Percentiles rank a stretch among this genome's conserved stretches.
Evolutionary conservation across 2,888 invertebrate species (phyloP).

Genomic region (Neoscelio sp.): DNA sequence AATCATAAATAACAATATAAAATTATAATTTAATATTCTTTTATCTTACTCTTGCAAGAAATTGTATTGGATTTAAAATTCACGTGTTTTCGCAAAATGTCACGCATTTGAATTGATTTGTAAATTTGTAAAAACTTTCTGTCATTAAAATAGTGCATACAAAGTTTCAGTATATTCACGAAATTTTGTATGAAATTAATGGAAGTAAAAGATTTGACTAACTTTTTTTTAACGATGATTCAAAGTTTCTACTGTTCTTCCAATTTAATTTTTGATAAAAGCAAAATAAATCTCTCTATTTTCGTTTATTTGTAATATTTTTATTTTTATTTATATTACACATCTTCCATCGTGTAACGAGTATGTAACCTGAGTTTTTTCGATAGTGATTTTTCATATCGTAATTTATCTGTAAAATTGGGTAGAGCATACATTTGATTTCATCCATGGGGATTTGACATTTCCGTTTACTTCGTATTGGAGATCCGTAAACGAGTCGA

Average conservation of each 20-base stretch:
- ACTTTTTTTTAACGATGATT: no score
- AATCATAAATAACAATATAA: no score
- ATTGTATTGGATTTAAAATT: conserved; percentile 34
- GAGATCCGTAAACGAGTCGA: conserved; percentile 52
- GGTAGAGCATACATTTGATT: conserved; percentile 37
- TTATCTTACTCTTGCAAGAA: no score
- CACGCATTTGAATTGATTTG: conserved; percentile 40
- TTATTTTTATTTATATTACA: no score
- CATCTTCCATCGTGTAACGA: no score
- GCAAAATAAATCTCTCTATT: no score
- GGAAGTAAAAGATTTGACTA: no score
- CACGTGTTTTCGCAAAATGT: conserved; percentile 34
- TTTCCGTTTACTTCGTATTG: conserved; percentile 58
- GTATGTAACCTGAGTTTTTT: not conserved
- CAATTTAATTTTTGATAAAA: not conserved
- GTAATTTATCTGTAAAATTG: conserved; percentile 41
- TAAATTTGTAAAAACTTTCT: conserved; percentile 29
- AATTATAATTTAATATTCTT: no score
- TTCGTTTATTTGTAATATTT: no score
- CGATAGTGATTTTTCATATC: conserved; percentile 7
- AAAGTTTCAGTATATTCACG: conserved; percentile 9
- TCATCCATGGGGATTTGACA: conserved; percentile 59
- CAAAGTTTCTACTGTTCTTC: not conserved
- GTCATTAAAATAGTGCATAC: conserved; percentile 11
- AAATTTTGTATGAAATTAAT: conserved; percentile 1